Evolutionary conservation across 2,888 invertebrate genomes (phyloP).

Genomic region (Drosophila putrida): DNA sequence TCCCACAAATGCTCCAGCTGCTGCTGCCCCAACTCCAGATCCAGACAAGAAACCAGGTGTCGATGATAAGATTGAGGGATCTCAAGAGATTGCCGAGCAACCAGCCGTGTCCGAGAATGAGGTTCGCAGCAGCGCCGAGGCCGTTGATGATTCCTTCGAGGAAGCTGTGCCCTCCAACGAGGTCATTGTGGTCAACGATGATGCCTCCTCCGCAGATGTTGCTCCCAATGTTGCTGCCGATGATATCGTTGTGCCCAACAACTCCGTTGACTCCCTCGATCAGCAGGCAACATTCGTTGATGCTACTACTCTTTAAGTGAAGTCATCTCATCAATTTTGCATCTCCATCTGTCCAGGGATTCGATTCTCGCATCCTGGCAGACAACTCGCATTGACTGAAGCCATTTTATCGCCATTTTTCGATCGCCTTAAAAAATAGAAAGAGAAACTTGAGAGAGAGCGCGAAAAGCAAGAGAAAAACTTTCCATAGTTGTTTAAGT

Average conservation of each 20-base stretch:
- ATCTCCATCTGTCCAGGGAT: slow-evolving; percentile 20
- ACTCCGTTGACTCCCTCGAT: slow-evolving; percentile 24
- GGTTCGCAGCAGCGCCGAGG: slow-evolving; percentile 77
- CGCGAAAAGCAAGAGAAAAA: slow-evolving; percentile 36
- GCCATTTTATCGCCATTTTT: slow-evolving; percentile 72
- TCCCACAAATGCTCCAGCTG: slow-evolving; percentile 62
- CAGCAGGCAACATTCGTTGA: slow-evolving; percentile 21
- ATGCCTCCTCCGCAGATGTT: slow-evolving; percentile 62
- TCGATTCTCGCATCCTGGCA: slow-evolving; percentile 4
- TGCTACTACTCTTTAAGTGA: slow-evolving; percentile 7
- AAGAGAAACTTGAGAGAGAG: slow-evolving; percentile 5
- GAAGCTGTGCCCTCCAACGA: slow-evolving; percentile 78
- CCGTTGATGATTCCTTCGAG: slow-evolving; percentile 78
- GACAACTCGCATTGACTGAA: slow-evolving; percentile 68
- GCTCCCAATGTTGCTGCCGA: slow-evolving; percentile 5
- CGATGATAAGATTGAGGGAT: slow-evolving; percentile 55
- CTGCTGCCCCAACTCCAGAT: slow-evolving; percentile 17
- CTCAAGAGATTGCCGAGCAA: slow-evolving; percentile 53
- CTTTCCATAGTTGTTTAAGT: slow-evolving; percentile 70
- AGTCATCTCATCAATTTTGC: slow-evolving; percentile 21
- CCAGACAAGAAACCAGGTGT: slow-evolving; percentile 46
- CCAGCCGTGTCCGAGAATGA: slow-evolving; percentile 64
- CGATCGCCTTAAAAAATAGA: slow-evolving; percentile 21
- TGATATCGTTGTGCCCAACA: slow-evolving; percentile 5
- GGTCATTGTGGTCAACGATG: slow-evolving; percentile 83